These are phyloP conservation scores for Cottus gobio DNA, from an alignment of 2,113 vertebrate genomes.

Conservation along the genomic window DNA sequence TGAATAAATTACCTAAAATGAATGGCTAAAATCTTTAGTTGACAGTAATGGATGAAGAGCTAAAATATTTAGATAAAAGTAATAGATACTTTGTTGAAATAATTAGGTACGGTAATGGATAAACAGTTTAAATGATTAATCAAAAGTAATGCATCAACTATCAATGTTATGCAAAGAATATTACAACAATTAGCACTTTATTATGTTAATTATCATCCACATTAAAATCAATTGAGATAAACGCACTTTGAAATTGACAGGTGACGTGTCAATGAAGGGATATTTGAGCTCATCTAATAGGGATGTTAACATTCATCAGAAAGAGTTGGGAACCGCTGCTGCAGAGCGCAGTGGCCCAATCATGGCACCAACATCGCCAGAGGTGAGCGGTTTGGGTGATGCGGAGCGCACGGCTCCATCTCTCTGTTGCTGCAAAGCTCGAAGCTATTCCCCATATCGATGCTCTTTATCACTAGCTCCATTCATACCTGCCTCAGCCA, in stretches of 20 bases:
- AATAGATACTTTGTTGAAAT: too few relatives aligned
- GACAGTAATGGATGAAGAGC: not conserved
- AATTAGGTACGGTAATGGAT: too few relatives aligned
- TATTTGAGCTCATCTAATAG: not conserved
- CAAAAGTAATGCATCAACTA: not conserved
- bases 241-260: not conserved
- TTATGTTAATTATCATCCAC: not conserved
- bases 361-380: not conserved
- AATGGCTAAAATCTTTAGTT: too few relatives aligned
- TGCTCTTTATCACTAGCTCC: not conserved
- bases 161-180: not conserved
- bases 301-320: not conserved
- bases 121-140: not conserved
- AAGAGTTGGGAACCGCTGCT: too few relatives aligned
- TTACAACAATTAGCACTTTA: not conserved
- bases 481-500: constrained; percentile 45
- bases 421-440: constrained; percentile 3
- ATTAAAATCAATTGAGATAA: not conserved
- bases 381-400: not conserved
- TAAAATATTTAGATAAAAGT: not conserved
- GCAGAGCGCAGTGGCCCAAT: not conserved
- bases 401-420: not conserved
- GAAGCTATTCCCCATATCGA: not conserved
- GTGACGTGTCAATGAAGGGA: too few relatives aligned
- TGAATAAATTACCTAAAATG: too few relatives aligned